A percentile compares a stretch with the other conserved stretches of the same genome.
phyloP scores from a whole-genome alignment of 2,888 invertebrate genomes.

The Mythimna ferrago region DNA sequence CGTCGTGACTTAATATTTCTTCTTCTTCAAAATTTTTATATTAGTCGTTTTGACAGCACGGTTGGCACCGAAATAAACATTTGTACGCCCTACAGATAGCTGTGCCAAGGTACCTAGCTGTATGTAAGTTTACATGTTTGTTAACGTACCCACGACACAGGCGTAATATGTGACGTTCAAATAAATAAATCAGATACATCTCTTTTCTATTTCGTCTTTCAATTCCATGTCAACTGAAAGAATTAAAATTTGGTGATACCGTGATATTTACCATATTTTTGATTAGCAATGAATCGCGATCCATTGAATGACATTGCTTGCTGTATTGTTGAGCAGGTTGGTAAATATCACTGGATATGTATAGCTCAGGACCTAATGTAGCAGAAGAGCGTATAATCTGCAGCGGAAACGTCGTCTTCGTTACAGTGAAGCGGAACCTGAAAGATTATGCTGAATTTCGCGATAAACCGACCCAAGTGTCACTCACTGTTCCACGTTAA shows the following conservation, averaged over 20 bases:
- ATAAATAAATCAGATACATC: too few species aligned
- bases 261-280: neutral
- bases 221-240: neutral
- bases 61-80: too few species aligned
- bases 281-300: neutral
- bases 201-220: neutral
- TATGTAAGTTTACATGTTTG: too few species aligned
- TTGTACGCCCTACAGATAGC: too few species aligned
- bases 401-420: conserved; percentile 70
- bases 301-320: neutral
- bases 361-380: conserved; percentile 48
- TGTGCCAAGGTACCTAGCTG: too few species aligned
- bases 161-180: too few species aligned
- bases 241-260: neutral
- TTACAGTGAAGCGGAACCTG: conserved; percentile 69
- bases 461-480: conserved; percentile 66
- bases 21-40: neutral
- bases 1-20: neutral
- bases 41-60: too few species aligned
- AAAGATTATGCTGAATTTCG: conserved; percentile 72
- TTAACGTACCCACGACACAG: too few species aligned
- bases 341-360: conserved; percentile 51
- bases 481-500: conserved; percentile 50
- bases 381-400: conserved; percentile 67
- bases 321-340: neutral